A percentile compares a stretch with the other conserved stretches of the same genome.
phyloP scores from a whole-genome alignment of 1,140 invertebrate genomes.

The Ooceraea biroi region DNA sequence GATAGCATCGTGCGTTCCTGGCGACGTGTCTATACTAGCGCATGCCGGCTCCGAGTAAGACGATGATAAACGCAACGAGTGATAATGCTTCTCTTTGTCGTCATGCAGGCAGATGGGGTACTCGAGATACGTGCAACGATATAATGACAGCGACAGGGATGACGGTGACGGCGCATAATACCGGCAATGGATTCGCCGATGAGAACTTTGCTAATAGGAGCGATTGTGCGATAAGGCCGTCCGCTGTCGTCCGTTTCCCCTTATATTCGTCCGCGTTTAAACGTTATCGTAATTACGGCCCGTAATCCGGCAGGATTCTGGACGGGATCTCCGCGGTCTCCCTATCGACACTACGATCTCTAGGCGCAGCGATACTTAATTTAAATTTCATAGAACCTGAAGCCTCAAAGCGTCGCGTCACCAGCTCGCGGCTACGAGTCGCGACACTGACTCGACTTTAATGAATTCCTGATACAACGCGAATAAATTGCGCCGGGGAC shows the following conservation, averaged over 20 bases:
- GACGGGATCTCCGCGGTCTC: slow-evolving; percentile 9
- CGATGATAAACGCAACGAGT: slow-evolving; percentile 63
- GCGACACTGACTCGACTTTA: slow-evolving; percentile 22
- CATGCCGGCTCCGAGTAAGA: slow-evolving; percentile 31
- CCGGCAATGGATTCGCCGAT: slow-evolving; percentile 51
- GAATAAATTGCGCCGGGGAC: slow-evolving; percentile 13
- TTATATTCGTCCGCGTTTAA: slow-evolving; percentile 54
- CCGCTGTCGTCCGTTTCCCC: slow-evolving; percentile 6
- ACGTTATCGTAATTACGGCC: slow-evolving; percentile 38
- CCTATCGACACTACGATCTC: slow-evolving; percentile 51
- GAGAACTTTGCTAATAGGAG: slow-evolving; percentile 54
- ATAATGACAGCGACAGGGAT: slow-evolving; percentile 68
- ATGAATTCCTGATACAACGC: slow-evolving; percentile 34
- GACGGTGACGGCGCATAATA: slow-evolving; percentile 64
- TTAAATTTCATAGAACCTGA: slow-evolving; percentile 51
- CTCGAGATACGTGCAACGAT: slow-evolving; percentile 63
- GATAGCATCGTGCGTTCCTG: slow-evolving; percentile 50
- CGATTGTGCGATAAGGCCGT: slow-evolving; percentile 69
- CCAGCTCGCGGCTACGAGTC: neutral
- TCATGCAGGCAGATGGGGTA: slow-evolving; percentile 64
- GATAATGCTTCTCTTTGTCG: slow-evolving; percentile 70
- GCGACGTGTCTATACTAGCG: slow-evolving; percentile 42
- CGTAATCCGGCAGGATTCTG: slow-evolving; percentile 35
- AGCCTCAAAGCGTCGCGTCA: slow-evolving; percentile 3
- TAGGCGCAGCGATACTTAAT: slow-evolving; percentile 44